These are phyloP conservation scores for Cochlearius cochlearius DNA, from an alignment of 2,113 vertebrate species.

Conservation along the genomic window DNA sequence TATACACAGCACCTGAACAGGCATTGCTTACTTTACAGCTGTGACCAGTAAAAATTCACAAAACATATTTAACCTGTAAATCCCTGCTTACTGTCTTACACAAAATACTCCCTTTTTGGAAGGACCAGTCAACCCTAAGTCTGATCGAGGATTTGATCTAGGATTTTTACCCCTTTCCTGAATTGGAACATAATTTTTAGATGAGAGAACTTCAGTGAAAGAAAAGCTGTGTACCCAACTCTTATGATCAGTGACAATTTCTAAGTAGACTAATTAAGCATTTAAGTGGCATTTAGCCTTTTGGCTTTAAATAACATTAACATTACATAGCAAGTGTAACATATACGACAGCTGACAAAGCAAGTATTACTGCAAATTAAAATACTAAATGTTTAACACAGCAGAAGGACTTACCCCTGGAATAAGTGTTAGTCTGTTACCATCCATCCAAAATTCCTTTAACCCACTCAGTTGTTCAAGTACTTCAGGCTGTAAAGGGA, in stretches of 20 bases:
- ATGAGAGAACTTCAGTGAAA: not conserved
- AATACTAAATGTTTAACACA: not conserved
- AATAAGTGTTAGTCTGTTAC: conserved; percentile 93
- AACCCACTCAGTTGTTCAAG: conserved; percentile 93
- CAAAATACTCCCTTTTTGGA: not conserved
- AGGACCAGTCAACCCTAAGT: not conserved
- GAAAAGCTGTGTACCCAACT: not conserved
- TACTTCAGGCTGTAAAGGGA: conserved; percentile 90
- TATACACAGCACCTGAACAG: not conserved
- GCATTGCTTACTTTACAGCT: not conserved
- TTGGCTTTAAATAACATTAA: not conserved
- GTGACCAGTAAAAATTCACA: not conserved
- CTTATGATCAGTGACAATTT: not conserved
- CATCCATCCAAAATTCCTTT: conserved; percentile 98
- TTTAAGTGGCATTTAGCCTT: not conserved
- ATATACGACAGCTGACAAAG: not conserved
- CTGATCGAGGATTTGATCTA: not conserved
- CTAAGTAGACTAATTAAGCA: not conserved
- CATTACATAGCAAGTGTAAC: not conserved
- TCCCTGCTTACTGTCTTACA: not conserved
- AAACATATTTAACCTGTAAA: not conserved
- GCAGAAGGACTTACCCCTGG: conserved; percentile 85
- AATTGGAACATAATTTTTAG: not conserved
- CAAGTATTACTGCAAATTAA: not conserved
- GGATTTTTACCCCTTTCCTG: not conserved